A percentile compares a stretch with the other conserved stretches of the same genome.
These are phyloP conservation scores for Mohoua ochrocephala DNA, from an alignment of 2,113 vertebrate genomes.

Conservation along the genomic window DNA sequence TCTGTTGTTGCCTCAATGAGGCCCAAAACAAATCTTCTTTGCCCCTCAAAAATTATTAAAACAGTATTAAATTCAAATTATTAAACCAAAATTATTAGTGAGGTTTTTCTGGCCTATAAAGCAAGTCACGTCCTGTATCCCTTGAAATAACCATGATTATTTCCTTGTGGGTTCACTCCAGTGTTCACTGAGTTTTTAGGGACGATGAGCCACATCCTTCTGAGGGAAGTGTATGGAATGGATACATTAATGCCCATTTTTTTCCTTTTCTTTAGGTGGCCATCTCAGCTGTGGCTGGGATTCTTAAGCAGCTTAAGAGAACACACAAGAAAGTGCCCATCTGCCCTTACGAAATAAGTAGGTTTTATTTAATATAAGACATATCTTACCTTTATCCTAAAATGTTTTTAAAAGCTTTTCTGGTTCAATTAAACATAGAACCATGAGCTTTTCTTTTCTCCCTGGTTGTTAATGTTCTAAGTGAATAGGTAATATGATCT, in stretches of 20 bases:
- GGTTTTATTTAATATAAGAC: constrained; percentile 31
- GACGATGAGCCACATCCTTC: neutral
- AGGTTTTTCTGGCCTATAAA: neutral
- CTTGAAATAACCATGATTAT: neutral
- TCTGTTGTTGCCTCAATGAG: neutral
- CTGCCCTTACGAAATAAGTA: constrained; percentile 85
- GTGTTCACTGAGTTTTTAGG: neutral
- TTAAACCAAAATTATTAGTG: neutral
- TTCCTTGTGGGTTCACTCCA: neutral
- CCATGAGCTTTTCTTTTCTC: neutral
- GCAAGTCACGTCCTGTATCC: neutral
- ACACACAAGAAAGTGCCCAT: constrained; percentile 87
- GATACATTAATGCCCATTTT: neutral
- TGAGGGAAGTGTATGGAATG: neutral
- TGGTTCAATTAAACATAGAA: neutral
- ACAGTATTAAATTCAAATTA: neutral
- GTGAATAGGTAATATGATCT: neutral
- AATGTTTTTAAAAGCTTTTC: neutral
- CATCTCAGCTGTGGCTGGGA: constrained; percentile 91
- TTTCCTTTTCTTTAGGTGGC: constrained; percentile 82
- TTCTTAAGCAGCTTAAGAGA: constrained; percentile 94
- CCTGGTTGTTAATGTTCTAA: neutral
- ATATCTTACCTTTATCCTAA: neutral
- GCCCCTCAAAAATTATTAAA: neutral
- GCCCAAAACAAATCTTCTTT: neutral